phyloP scores from a whole-genome alignment of 2,888 invertebrate genomes.

The Sclerodermus sp. region DNA sequence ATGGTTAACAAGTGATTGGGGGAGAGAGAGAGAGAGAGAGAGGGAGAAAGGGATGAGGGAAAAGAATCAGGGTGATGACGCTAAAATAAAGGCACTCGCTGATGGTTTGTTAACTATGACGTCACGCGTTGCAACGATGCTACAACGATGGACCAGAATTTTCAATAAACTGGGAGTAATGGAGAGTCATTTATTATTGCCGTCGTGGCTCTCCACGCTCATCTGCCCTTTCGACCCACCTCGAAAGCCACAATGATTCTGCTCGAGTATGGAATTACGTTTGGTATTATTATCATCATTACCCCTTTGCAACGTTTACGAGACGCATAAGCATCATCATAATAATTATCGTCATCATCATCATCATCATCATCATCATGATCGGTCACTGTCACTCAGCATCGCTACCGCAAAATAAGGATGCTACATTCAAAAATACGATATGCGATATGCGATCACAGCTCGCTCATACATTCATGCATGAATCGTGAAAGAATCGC shows the following conservation, averaged over 20 bases:
- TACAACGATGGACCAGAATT: conserved; percentile 25
- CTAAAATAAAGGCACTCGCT: neutral
- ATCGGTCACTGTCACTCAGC: conserved; percentile 10
- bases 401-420: conserved; percentile 7
- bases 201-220: conserved; percentile 15
- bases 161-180: conserved; percentile 47
- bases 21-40: neutral
- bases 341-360: conserved; percentile 24
- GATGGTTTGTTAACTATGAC: conserved; percentile 7
- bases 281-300: conserved; percentile 26
- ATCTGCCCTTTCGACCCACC: conserved; percentile 1
- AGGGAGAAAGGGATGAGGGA: neutral
- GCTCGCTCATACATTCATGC: no score
- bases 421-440: no score
- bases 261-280: conserved; percentile 20
- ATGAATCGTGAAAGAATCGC: no score
- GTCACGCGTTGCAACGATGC: conserved; percentile 3
- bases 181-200: conserved; percentile 47
- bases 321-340: conserved; percentile 22
- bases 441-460: no score
- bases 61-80: neutral
- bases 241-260: conserved; percentile 18
- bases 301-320: conserved; percentile 10
- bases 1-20: no score
- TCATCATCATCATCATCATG: conserved; percentile 23